Evolutionary conservation across 2,797 vertebrate species (phyloP), one percentile per base, ranked within the genome.

Genomic region (Aeoliscus strigatus): DNA sequence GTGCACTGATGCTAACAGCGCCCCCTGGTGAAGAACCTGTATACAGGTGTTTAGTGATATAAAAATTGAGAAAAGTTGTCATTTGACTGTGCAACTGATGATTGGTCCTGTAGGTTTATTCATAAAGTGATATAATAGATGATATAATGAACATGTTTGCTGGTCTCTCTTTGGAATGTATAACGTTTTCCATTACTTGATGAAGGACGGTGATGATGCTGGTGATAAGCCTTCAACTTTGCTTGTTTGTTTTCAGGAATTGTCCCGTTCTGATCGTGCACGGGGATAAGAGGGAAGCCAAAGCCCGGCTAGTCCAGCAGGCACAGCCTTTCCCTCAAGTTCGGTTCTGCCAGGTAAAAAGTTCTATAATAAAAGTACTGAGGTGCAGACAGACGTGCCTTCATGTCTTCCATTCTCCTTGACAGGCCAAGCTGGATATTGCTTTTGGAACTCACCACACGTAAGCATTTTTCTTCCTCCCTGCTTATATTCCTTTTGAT

Each of bases 401-500:
- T 67, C 24, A 41, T 36, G 14, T 35, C 10, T 36, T 46, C 43
- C 29, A 41, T 45, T 64, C 81, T 71, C 57, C 49, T 75, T 79
- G 44, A 14, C 79, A 99, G 95, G 95, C 96, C 34, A 97, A 97
- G 71, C 79, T 99, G 87, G 94, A 98, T 75, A 97, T 96, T 75
- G 92, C 94, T 2, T 99, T 96, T 83, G 96, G 96, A 79, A 99
- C 96, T 39, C 96, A 98, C 59, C 96, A 99, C 70, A 99, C 96
- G 96, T 98, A 91, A 94, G 94, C 82, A 63, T 60, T 13, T 56
- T 10, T 40, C 5, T 18, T 9, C 16, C 15, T 48, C 6, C 1
- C 23, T 39, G 8, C 1, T 28, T 2, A 44, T 31, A 3, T 4
- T 13, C 2, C 36, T 23, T 12, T 13, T 1, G n/a, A n/a, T n/a